These are phyloP conservation scores for Tillus elongatus DNA, from an alignment of 2,888 invertebrate species.

Conservation along the genomic window DNA sequence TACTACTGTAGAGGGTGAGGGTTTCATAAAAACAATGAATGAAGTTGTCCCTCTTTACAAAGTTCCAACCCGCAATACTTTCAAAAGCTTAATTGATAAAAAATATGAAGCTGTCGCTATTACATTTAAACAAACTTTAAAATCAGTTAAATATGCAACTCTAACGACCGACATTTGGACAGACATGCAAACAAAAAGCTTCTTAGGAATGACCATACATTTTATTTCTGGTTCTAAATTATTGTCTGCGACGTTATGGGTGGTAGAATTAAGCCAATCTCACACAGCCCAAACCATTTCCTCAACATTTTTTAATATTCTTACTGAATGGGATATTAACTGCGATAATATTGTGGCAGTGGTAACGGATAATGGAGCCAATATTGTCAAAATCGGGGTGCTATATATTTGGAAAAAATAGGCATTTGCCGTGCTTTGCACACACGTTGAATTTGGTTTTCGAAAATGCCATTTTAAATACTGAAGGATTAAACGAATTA, in stretches of 20 bases:
- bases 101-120: not conserved
- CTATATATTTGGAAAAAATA: conserved; percentile 1
- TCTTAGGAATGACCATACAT: conserved; percentile 3
- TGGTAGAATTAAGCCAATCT: conserved; percentile 2
- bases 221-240: conserved; percentile 3
- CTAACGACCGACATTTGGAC: conserved; percentile 4
- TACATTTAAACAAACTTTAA: conserved; percentile 1
- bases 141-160: conserved; percentile 2
- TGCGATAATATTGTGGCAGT: not conserved
- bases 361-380: conserved; percentile 2
- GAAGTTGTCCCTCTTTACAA: conserved; percentile 6
- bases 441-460: conserved; percentile 2
- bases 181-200: conserved; percentile 2
- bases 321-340: conserved; percentile 2
- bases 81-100: conserved; percentile 5
- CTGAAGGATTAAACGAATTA: conserved; percentile 3
- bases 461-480: conserved; percentile 1
- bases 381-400: conserved; percentile 1
- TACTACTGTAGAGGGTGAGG: conserved; percentile 7
- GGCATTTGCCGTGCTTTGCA: conserved; percentile 4
- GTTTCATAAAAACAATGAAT: conserved; percentile 7
- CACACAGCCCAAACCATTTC: conserved; percentile 1
- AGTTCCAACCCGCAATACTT: conserved; percentile 7
- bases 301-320: not conserved
- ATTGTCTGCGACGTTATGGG: conserved; percentile 1